phyloP scores from a whole-genome alignment of 2,797 vertebrate genomes.

The Podarcis lilfordi region DNA sequence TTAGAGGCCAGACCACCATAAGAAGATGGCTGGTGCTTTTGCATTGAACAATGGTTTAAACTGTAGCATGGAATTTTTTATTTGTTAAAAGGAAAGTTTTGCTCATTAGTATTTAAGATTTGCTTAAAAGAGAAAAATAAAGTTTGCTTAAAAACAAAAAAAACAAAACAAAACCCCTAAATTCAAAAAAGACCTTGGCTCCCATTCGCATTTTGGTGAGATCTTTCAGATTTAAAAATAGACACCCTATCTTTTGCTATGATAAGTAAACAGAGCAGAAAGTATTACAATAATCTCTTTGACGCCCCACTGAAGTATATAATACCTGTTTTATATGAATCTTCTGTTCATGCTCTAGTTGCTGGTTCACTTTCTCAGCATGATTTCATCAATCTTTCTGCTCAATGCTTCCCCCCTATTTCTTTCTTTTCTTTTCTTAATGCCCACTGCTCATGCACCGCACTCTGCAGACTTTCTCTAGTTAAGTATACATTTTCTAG shows the following conservation, averaged over 20 bases:
- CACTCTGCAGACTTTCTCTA: conserved; percentile 69
- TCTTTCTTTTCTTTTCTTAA: not conserved
- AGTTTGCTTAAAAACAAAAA: not conserved
- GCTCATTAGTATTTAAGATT: not conserved
- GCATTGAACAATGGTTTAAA: not conserved
- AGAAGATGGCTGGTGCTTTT: not conserved
- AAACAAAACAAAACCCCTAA: not conserved
- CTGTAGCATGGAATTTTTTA: not conserved
- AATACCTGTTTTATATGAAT: conserved; percentile 75
- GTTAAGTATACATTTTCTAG: conserved; percentile 72
- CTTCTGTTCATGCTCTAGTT: conserved; percentile 70
- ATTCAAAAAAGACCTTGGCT: not conserved
- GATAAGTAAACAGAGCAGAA: conserved; percentile 27
- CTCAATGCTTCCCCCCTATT: conserved; percentile 58
- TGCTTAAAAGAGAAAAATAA: not conserved
- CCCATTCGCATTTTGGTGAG: not conserved
- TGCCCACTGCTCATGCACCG: conserved; percentile 68
- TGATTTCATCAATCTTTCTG: conserved; percentile 73
- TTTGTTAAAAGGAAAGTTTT: not conserved
- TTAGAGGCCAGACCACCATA: not conserved
- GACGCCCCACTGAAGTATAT: conserved; percentile 34
- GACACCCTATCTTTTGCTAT: not conserved
- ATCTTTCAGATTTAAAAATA: conserved; percentile 17
- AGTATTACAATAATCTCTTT: conserved; percentile 38
- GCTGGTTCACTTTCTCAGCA: conserved; percentile 72